Evolutionary conservation across 2,797 vertebrate species (phyloP).

Genomic region (Urosaurus nigricauda): DNA sequence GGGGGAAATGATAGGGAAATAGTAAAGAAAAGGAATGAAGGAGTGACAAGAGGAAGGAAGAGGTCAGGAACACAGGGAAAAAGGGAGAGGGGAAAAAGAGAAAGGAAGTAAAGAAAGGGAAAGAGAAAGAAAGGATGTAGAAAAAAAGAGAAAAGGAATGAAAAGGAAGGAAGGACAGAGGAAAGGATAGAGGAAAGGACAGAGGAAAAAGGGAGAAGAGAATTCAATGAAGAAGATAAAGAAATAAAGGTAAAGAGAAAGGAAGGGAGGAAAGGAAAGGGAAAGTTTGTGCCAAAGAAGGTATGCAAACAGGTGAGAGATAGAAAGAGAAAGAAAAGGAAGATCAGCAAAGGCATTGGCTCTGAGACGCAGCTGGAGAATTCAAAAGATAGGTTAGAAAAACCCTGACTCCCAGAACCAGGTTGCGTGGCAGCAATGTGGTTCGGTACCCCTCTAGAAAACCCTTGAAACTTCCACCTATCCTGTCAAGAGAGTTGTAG

Average conservation of each 20-base stretch:
- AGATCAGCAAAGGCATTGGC: constrained; percentile 57
- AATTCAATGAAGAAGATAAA: not conserved
- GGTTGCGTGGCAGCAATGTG: not conserved
- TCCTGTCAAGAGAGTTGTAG: not conserved
- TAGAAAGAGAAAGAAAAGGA: not conserved
- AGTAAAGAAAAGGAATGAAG: not conserved
- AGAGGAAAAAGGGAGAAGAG: constrained; percentile 24
- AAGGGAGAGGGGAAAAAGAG: not conserved
- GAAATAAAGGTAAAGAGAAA: not conserved
- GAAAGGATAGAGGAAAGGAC: not conserved
- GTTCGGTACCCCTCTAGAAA: not conserved
- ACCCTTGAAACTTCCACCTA: not conserved
- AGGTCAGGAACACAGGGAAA: not conserved
- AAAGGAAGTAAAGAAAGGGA: no score
- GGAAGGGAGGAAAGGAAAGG: no score
- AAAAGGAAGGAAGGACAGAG: no score
- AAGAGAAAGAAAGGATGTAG: not conserved
- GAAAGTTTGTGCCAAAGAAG: not conserved
- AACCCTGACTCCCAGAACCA: constrained; percentile 38
- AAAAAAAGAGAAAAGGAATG: not conserved
- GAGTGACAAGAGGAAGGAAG: no score
- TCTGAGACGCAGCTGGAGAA: constrained; percentile 32
- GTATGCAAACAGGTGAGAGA: not conserved
- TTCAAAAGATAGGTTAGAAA: constrained; percentile 59
- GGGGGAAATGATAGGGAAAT: not conserved